Conservation (phyloP, 2,113 vertebrate genomes). For the Antechinus stuartii region DNA sequence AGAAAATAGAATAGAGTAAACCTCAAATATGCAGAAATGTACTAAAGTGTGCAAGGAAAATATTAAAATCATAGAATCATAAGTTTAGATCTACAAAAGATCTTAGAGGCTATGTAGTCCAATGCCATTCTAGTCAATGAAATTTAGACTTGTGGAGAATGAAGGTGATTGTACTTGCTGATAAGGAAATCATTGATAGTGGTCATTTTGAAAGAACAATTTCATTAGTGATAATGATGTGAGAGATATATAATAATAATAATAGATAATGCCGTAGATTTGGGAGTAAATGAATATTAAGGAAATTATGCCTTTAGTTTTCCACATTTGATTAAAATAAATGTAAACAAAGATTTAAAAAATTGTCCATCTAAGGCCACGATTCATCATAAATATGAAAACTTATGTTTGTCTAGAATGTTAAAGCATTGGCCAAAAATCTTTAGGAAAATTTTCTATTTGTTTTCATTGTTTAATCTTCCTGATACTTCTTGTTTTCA, state of each 20-base stretch:
- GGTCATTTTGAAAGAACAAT: not conserved
- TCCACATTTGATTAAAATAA: not conserved
- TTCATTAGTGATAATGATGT: not conserved
- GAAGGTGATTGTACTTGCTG: not conserved
- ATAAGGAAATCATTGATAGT: not conserved
- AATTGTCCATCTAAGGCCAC: not conserved
- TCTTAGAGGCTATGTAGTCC: not conserved
- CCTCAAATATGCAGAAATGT: not conserved
- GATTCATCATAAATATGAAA: not conserved
- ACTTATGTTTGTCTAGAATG: slow-evolving; percentile 45
- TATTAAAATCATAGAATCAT: not conserved
- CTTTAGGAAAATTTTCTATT: slow-evolving; percentile 13
- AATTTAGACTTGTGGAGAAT: not conserved
- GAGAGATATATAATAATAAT: no score
- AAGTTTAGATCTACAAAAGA: not conserved
- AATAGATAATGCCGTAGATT: not conserved
- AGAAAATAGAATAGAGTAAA: not conserved
- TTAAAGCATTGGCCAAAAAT: slow-evolving; percentile 9
- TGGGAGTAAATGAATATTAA: not conserved
- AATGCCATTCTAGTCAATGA: not conserved
- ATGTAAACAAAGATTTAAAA: not conserved
- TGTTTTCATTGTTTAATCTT: slow-evolving; percentile 33
- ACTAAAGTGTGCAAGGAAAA: not conserved
- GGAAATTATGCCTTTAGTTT: not conserved
- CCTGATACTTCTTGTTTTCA: slow-evolving; percentile 20